phyloP scores from a whole-genome alignment of 2,113 vertebrate species.

The Ginglymostoma cirratum region DNA sequence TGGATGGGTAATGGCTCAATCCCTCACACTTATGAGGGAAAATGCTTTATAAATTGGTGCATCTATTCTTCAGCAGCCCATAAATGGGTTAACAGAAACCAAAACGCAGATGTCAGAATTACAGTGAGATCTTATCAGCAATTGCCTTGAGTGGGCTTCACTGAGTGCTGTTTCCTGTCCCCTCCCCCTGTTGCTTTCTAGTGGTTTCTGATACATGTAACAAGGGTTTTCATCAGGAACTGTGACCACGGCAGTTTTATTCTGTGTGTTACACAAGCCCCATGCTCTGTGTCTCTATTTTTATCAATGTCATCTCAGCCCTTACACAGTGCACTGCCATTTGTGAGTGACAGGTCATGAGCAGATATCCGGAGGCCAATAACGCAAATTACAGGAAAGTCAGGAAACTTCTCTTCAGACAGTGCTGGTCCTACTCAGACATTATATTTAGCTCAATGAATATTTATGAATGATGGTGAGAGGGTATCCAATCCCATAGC shows the following conservation, averaged over 20 bases:
- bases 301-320: neutral
- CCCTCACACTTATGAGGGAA: neutral
- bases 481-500: too few relatives aligned
- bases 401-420: neutral
- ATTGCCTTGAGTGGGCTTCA: neutral
- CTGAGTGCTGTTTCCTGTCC: neutral
- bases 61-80: too few relatives aligned
- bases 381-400: too few relatives aligned
- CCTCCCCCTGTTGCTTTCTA: neutral
- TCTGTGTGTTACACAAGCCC: neutral
- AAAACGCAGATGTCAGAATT: neutral
- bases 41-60: neutral
- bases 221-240: neutral
- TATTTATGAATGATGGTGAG: too few relatives aligned
- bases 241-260: neutral
- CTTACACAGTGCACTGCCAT: neutral
- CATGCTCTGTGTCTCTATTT: neutral
- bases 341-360: neutral
- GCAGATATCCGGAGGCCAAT: neutral
- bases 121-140: neutral
- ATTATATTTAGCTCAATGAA: too few relatives aligned
- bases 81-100: conserved; percentile 3
- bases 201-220: conserved; percentile 29
- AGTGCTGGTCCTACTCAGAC: neutral
- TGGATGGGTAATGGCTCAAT: neutral